phyloP scores from a whole-genome alignment of 2,113 vertebrate genomes.

The Gopherus flavomarginatus region DNA sequence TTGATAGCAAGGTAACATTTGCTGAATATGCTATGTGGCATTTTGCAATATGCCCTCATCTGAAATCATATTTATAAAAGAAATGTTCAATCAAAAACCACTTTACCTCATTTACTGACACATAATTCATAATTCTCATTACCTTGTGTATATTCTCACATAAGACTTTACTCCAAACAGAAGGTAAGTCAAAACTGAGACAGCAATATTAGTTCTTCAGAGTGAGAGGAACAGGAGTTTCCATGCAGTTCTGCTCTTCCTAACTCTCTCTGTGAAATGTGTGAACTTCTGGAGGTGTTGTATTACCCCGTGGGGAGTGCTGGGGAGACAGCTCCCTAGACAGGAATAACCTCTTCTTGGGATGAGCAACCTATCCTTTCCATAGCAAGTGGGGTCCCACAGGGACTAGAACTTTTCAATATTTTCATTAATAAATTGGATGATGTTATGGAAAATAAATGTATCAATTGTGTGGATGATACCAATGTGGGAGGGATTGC shows the following conservation, averaged over 20 bases:
- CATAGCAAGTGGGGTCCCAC: neutral
- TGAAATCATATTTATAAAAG: conserved; percentile 65
- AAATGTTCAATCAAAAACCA: conserved; percentile 38
- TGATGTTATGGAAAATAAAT: neutral
- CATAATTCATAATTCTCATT: conserved; percentile 28
- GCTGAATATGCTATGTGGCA: neutral
- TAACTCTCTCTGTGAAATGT: neutral
- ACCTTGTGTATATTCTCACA: neutral
- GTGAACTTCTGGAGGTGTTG: neutral
- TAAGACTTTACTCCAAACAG: neutral
- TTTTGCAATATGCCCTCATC: conserved; percentile 35
- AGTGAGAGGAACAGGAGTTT: neutral
- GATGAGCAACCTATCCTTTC: neutral
- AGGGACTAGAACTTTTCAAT: neutral
- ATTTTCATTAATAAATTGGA: neutral
- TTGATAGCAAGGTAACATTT: conserved; percentile 35
- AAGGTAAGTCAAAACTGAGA: neutral
- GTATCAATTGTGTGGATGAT: neutral
- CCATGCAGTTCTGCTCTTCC: neutral
- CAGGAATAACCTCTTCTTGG: neutral
- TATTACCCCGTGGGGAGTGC: neutral
- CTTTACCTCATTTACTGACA: conserved; percentile 22
- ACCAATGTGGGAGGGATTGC: neutral
- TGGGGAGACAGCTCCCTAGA: neutral
- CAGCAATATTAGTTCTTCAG: neutral